Base-by-base conservation (phyloP, 2,797 vertebrate species). In the Pantherophis vulpinus region DNA sequence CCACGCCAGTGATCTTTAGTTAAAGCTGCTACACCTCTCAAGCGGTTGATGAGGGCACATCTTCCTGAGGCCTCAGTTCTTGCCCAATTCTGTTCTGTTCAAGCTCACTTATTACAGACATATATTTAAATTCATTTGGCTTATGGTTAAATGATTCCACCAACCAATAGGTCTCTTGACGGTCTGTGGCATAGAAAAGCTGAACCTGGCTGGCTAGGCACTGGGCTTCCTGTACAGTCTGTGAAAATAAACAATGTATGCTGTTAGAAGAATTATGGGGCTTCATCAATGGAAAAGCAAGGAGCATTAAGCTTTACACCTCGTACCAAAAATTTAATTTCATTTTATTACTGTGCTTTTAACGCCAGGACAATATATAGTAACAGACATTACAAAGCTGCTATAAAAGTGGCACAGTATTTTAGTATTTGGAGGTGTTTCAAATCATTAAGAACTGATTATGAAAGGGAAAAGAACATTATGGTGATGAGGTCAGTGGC, bases 131-230 rank as follows among this genome's bases (percentile, higher is more conserved):
- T 61, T 99, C 98, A 1, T 94, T 96, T 0, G 99, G 98, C 92
- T 96, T 97, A 97, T 99, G 98, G 98, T 99, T 99, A 95, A 99
- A 99, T 0, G 96, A 97, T 97, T 99, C 98, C 92, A 99, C 99
- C 95, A 99, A 89, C 14, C 93, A 95, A 0, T 97, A 99, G 66
- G 98, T 98, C 97, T 98, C 97, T 0, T 98, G 97, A 93, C 97
- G 96, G 93, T 98, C 98, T 0, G 98, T 98, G 12, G 98, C 98
- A n/a, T 99, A 99, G 98, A 99, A 99, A n/a, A 99, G 98, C 97
- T 99, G 99, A 95, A 99, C 98, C 97, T 99, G 99, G 97, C 98
- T 99, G 87, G 99, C 99, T 94, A 99, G 97, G 95, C 99, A 99
- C 97, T 99, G 99, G 4, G 99, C 99, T 97, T 99, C 98, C 0